A percentile compares a stretch with the other conserved stretches of the same genome.
phyloP scores from a whole-genome alignment of 2,113 vertebrate species.

The Bos indicus region DNA sequence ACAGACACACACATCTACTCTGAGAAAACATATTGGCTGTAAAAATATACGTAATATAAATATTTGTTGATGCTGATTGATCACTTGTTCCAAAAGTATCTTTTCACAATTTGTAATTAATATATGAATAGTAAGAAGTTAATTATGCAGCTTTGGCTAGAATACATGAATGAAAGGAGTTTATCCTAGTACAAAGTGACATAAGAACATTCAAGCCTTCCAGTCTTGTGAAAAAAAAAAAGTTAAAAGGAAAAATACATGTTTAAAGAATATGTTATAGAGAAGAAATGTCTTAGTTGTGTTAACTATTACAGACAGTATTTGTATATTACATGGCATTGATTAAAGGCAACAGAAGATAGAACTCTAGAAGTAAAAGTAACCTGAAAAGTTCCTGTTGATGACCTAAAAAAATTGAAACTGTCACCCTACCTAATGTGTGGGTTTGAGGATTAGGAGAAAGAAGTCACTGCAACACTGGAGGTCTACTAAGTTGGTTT shows the following conservation, averaged over 20 bases:
- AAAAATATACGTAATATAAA: background rate
- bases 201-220: conserved; percentile 3
- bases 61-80: background rate
- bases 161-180: background rate
- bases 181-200: background rate
- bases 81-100: background rate
- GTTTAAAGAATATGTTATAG: background rate
- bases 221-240: background rate
- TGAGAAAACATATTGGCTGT: background rate
- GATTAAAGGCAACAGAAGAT: background rate
- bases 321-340: background rate
- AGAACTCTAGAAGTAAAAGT: background rate
- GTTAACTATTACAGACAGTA: background rate
- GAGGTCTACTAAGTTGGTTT: background rate
- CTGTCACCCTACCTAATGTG: background rate
- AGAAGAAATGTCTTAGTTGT: background rate
- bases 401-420: conserved; percentile 16
- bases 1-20: background rate
- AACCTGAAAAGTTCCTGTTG: background rate
- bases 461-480: background rate
- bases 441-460: background rate
- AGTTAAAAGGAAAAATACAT: background rate
- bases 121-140: background rate
- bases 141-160: background rate
- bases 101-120: background rate